Evolutionary conservation across 2,797 vertebrate genomes (phyloP), one percentile per base, ranked within the genome.

Genomic region (Petrocephalus sullivani): DNA sequence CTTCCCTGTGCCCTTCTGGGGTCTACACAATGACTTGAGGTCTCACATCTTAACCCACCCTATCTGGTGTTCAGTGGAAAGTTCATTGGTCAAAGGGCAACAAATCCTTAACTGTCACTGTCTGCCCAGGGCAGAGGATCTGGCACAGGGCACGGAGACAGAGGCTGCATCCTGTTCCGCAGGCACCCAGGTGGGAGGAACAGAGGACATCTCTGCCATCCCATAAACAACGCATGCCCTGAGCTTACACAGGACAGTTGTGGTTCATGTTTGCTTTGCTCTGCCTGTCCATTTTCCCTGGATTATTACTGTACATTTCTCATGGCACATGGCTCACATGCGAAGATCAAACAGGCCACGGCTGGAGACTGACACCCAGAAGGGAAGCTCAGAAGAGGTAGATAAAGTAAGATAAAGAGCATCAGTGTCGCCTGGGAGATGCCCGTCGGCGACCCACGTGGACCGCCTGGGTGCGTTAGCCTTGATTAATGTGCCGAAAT

Each of bases 21-120:
- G 16, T 19, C 75, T 49, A 8, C 16, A 19, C 41, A 49, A 37
- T 49, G 41, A 81, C 37, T 46, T 46, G 12, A 41, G 33, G 67
- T 41, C 37, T 41, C 41, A 16, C 7, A 78, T 78, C 16, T 1
- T 78, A 16, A 41, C 19, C 41, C 46, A 41, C 19, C 41, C 46
- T 81, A 37, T 37, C 41, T 81, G 37, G 41, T 46, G 75, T 16
- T 81, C 75, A 81, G 0, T 49, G 41, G 75, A 81, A 81, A 41
- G 16, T 6, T 71, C 28, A 12, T 71, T 71, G 33, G 64, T n/a
- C 33, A 37, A 81, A 81, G 75, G 37, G 41, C 75, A 81, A 37
- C 75, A 81, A 81, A 81, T 49, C 75, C 75, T 81, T 16, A 81
- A 81, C 75, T n/a, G 75, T 78, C 71, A 78, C 71, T 19, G 71